Evolutionary conservation across 2,888 invertebrate species (phyloP), one percentile per base, ranked within the genome.

Genomic region (Acronicta psi): DNA sequence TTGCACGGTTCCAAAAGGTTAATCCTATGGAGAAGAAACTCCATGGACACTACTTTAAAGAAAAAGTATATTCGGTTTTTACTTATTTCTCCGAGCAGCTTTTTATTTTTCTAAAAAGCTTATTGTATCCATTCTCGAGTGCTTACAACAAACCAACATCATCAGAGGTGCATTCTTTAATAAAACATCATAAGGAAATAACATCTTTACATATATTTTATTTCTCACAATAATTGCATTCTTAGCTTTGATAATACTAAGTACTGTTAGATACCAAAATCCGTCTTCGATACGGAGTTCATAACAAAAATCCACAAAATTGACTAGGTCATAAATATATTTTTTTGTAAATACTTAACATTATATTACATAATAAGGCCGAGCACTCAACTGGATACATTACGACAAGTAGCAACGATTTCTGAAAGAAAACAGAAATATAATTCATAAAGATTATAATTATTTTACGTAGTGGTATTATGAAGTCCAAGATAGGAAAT

Each of bases 371-470:
- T n/a, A 17, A 34, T 31, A 58, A 53, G 49, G 55, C 55, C 37
- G 25, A 10, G 9, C 42, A 38, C 56, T 80, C 74, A 84, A 73
- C 77, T 82, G 16, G 81, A 70, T n/a, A 76, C 13, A 20, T 74
- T 77, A 47, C 88, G 86, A 55, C 92, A 91, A 2, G 81, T 77
- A 0, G 83, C 80, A 42, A 89, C 81, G 36, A 92, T 86, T 84
- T 90, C 92, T 92, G 90, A 44, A 91, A 90, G 63, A 80, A 74
- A 73, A 63, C 60, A 25, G 25, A 23, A 23, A 23, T 23, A 23
- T 23, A 23, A 7, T 23, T 23, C 7, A 8, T 7, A 23, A 23
- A 23, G 23, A 7, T 7, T 23, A 7, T 23, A 7, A 7, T 23
- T 23, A 7, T 23, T 7, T 7, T 7, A n/a, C n/a, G n/a, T n/a